Conservation (phyloP, 2,888 invertebrate genomes). For the Calameuta pallipes region DNA sequence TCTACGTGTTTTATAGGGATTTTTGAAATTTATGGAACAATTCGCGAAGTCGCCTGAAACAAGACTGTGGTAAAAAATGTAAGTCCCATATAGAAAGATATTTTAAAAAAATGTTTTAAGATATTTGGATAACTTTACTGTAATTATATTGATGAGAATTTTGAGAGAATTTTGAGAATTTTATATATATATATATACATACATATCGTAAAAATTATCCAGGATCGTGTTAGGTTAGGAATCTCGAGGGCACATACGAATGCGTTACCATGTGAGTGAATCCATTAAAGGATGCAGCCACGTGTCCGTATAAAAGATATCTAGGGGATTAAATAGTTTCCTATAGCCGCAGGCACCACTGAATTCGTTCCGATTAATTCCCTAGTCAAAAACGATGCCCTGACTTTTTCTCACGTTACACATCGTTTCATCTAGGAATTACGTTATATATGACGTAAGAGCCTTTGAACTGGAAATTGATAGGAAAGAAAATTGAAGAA, state of each 20-base stretch:
- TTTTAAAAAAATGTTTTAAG: too few species aligned
- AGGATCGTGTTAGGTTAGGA: not conserved
- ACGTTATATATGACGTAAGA: not conserved
- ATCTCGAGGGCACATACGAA: constrained; percentile 33
- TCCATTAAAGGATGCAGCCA: constrained; percentile 49
- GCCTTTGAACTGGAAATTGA: not conserved
- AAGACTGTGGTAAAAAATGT: not conserved
- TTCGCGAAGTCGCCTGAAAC: not conserved
- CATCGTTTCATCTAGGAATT: constrained; percentile 19
- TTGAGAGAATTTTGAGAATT: too few species aligned
- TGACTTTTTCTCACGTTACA: constrained; percentile 50
- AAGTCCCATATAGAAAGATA: too few species aligned
- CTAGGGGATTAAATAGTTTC: constrained; percentile 49
- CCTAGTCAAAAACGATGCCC: not conserved
- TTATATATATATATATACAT: too few species aligned
- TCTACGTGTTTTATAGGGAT: not conserved
- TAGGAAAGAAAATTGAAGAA: not conserved
- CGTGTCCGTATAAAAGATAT: constrained; percentile 31
- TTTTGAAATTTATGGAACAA: not conserved
- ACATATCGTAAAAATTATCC: not conserved
- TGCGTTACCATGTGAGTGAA: constrained; percentile 44
- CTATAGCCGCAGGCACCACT: constrained; percentile 54
- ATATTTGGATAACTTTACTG: too few species aligned
- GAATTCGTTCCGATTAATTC: not conserved
- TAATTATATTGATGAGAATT: too few species aligned